Percentiles rank a stretch among this genome's conserved stretches.
Evolutionary conservation across 2,888 invertebrate genomes (phyloP).

Genomic region (Orchesella flavescens): DNA sequence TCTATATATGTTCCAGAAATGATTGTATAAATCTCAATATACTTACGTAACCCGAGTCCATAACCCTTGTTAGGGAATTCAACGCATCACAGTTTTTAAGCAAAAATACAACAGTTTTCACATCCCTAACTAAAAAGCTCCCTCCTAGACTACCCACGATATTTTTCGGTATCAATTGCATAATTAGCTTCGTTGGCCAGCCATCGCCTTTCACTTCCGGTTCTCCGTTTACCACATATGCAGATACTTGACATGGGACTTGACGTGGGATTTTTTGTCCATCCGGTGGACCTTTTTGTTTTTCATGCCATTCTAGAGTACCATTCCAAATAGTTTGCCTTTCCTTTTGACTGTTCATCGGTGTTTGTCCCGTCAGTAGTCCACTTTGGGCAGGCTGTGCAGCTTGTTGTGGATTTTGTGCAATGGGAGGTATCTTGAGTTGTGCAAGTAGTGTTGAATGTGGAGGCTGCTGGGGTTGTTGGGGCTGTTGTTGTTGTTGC

Average conservation of each 20-base stretch:
- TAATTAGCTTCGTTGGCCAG: slow-evolving; percentile 93
- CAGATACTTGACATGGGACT: slow-evolving; percentile 83
- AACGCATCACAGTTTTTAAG: slow-evolving; percentile 89
- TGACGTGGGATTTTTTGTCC: slow-evolving; percentile 84
- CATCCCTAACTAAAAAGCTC: slow-evolving; percentile 86
- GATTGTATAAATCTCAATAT: background rate
- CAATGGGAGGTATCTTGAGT: slow-evolving; percentile 9
- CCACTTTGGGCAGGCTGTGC: slow-evolving; percentile 31
- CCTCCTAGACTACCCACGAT: slow-evolving; percentile 92
- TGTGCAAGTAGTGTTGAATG: slow-evolving; percentile 30
- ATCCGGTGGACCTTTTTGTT: slow-evolving; percentile 85
- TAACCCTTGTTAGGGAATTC: slow-evolving; percentile 90
- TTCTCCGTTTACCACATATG: slow-evolving; percentile 85
- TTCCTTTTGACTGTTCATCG: slow-evolving; percentile 74
- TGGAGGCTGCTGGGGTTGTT: slow-evolving; percentile 14
- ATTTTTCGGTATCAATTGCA: slow-evolving; percentile 96
- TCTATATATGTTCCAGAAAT: background rate
- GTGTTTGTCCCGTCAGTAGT: slow-evolving; percentile 17
- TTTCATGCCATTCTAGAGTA: slow-evolving; percentile 93
- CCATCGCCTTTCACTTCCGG: slow-evolving; percentile 93
- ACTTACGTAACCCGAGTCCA: slow-evolving; percentile 92
- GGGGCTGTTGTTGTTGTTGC: slow-evolving; percentile 73
- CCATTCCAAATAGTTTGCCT: slow-evolving; percentile 85
- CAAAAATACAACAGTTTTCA: slow-evolving; percentile 93
- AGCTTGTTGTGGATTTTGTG: slow-evolving; percentile 60